Evolutionary conservation across 2,113 vertebrate species (phyloP).

Genomic region (Apteryx mantelli): DNA sequence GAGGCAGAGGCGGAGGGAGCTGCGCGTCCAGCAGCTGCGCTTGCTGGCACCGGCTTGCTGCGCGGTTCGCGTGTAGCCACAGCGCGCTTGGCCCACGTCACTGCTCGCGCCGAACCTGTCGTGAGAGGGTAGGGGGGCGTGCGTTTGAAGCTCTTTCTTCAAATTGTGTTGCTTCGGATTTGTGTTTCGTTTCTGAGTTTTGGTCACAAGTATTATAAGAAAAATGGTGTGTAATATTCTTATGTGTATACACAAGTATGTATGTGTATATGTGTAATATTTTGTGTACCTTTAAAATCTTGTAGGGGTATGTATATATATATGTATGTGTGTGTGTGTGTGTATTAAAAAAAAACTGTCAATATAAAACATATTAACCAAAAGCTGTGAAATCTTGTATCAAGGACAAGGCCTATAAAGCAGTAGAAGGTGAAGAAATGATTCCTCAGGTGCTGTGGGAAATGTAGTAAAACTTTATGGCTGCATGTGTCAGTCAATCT

Average conservation of each 20-base stretch:
- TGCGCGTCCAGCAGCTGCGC: slow-evolving; percentile 83
- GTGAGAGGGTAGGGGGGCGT: background rate
- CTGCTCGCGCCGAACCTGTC: too few species aligned
- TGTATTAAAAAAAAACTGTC: background rate
- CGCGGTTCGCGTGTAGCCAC: slow-evolving; percentile 75
- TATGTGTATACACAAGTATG: background rate
- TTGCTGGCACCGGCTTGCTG: slow-evolving; percentile 78
- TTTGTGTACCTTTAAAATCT: background rate
- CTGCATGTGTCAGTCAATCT: background rate
- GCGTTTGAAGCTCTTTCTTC: slow-evolving; percentile 41
- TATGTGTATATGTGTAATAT: background rate
- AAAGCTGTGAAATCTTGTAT: background rate
- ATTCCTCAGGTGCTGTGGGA: background rate
- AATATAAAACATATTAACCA: background rate
- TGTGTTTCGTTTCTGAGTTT: background rate
- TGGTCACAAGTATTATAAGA: background rate
- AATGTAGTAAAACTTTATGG: background rate
- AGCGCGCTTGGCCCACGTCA: slow-evolving; percentile 73
- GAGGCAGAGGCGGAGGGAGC: slow-evolving; percentile 68
- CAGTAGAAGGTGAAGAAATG: background rate
- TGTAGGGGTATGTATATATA: background rate
- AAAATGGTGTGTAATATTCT: background rate
- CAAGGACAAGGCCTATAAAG: background rate
- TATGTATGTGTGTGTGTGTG: background rate
- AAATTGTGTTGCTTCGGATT: background rate